Evolutionary conservation across 2,888 invertebrate genomes (phyloP), one percentile per base, ranked within the genome.

Genomic region (Thumatha senex): DNA sequence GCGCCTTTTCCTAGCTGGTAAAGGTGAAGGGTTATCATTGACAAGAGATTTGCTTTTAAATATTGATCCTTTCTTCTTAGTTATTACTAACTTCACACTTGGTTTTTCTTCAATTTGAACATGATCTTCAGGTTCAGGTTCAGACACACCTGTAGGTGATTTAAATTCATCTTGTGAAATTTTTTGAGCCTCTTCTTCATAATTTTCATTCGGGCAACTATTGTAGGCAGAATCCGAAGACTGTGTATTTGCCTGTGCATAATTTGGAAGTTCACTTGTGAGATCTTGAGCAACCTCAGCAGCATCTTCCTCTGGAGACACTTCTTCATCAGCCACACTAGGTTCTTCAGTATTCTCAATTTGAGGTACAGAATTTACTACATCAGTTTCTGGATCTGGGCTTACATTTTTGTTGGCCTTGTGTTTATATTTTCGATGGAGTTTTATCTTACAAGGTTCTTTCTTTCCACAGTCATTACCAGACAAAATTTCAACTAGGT

Each of bases 21-120:
- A 67, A 9, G 93, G 90, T 48, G 89, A 89, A 18, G 89, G 84
- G 67, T 94, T 94, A 61, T 94, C 94, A 62, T 94, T 92, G 12
- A 94, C 93, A 60, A 95, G 83, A 11, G 95, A 95, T 51, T 97
- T 94, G 74, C 96, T 96, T 76, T 97, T 97, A 76, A 97, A 97
- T 79, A 97, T 97, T 70, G 97, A 97, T 41, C 97, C 97, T 77
- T 97, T 97, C 80, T 96, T 97, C 78, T 95, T 95, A 1, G 95
- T 95, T 59, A 95, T 95, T 13, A 95, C 94, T 59, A 95, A 79
- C 73, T 95, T 95, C 14, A 94, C 95, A 76, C 93, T 86, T 41
- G 93, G 92, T 59, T 92, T 91, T 35, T 93, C 92, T 33, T 92
- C 92, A 63, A 49, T 57, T n/a, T 55, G 69, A 45, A 80, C 63